Evolutionary conservation across 2,797 vertebrate species (phyloP).

Genomic region (Pyrocephalus nanus): DNA sequence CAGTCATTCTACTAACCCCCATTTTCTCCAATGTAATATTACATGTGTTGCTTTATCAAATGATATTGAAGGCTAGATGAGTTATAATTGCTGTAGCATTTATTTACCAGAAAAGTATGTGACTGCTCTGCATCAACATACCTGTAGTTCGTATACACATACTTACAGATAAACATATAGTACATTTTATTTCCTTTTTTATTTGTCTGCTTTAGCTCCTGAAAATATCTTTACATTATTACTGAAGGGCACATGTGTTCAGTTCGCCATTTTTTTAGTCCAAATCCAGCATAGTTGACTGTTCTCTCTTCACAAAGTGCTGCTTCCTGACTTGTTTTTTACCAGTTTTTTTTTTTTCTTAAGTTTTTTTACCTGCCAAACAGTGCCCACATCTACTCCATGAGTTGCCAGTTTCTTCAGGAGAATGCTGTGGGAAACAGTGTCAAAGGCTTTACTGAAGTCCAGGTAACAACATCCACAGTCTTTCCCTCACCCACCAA

Average conservation of each 20-base stretch:
- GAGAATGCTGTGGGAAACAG: background rate
- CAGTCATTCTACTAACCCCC: background rate
- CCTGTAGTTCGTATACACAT: background rate
- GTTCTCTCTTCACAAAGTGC: background rate
- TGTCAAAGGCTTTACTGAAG: background rate
- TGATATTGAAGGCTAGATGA: background rate
- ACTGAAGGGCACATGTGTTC: background rate
- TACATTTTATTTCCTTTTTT: background rate
- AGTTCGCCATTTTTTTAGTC: background rate
- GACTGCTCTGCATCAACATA: background rate
- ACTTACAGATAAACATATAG: background rate
- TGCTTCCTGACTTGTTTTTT: background rate
- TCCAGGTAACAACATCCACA: background rate
- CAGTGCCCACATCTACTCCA: background rate
- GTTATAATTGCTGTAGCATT: background rate
- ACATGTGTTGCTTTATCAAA: background rate
- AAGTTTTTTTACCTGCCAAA: background rate
- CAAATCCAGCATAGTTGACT: background rate
- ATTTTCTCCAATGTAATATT: background rate
- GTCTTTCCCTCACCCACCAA: background rate
- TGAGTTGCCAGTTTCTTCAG: background rate
- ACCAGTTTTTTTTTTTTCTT: background rate
- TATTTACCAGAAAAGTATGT: background rate
- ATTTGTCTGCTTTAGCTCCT: background rate
- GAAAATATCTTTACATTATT: background rate